These are phyloP conservation scores for Thymallus thymallus DNA, from an alignment of 2,113 vertebrate species.

Conservation along the genomic window DNA sequence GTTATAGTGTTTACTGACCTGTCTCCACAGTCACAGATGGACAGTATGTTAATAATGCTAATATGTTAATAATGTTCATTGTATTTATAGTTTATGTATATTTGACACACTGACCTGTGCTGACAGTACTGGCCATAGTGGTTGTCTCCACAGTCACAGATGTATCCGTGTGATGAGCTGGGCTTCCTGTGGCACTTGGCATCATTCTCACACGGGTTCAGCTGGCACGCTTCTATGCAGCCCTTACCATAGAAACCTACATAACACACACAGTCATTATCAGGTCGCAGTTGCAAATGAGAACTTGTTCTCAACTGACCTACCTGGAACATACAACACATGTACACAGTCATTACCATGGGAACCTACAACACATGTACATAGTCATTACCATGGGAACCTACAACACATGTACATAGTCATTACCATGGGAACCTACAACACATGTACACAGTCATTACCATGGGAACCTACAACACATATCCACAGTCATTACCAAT, in stretches of 20 bases:
- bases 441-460: no score
- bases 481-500: not conserved
- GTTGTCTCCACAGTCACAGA: constrained; percentile 87
- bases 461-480: not conserved
- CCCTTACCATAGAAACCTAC: constrained; percentile 89
- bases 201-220: constrained; percentile 96
- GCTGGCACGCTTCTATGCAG: constrained; percentile 87
- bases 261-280: constrained; percentile 84
- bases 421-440: constrained; percentile 87
- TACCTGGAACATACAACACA: constrained; percentile 79
- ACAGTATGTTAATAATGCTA: no score
- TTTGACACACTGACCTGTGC: constrained; percentile 80
- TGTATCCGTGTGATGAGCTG: constrained; percentile 84
- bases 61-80: no score
- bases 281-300: no score
- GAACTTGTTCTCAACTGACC: no score
- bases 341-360: no score
- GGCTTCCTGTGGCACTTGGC: constrained; percentile 86
- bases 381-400: not conserved
- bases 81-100: not conserved
- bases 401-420: constrained; percentile 67
- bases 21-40: no score
- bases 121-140: constrained; percentile 96
- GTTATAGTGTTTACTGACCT: no score
- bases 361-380: not conserved